Conservation (phyloP, 64 coral and sea anemone species). For the Porites lutea region DNA sequence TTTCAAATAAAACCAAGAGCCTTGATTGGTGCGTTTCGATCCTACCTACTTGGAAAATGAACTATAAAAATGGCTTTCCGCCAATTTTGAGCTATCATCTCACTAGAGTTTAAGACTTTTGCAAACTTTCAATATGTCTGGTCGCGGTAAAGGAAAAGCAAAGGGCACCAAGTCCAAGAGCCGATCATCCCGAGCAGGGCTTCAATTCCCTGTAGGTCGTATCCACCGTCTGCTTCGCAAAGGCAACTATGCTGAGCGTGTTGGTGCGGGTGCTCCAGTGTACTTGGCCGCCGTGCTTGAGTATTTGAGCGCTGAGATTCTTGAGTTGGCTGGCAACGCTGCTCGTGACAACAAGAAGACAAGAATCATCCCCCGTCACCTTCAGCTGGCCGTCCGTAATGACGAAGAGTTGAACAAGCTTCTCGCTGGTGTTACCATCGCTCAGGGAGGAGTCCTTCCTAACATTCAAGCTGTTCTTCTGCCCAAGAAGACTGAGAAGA, state of each 20-base stretch:
- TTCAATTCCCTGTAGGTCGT: conserved; percentile 16
- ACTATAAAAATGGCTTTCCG: too few species aligned
- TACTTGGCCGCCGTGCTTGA: conserved; percentile 9
- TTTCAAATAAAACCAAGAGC: too few species aligned
- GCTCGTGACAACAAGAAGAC: conserved; percentile 19
- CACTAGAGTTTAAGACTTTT: too few species aligned
- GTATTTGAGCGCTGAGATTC: conserved; percentile 11
- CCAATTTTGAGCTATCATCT: too few species aligned
- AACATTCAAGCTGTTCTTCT: conserved; percentile 30
- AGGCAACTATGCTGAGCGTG: conserved; percentile 6
- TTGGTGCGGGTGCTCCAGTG: conserved; percentile 8
- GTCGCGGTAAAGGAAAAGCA: conserved; percentile 79
- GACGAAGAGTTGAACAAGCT: conserved; percentile 17
- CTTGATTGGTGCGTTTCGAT: too few species aligned
- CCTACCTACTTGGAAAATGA: too few species aligned
- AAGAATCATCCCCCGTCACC: conserved; percentile 12
- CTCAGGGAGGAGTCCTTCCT: conserved; percentile 21
- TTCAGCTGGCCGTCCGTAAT: conserved; percentile 13
- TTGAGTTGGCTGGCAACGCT: conserved; percentile 10
- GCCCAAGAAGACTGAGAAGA: conserved; percentile 28
- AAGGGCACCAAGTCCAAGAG: conserved; percentile 77
- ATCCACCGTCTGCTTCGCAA: conserved; percentile 14
- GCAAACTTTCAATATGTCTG: conserved; percentile 45
- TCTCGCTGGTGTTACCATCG: conserved; percentile 21
- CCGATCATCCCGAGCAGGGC: conserved; percentile 72